Evolutionary conservation across 2,888 invertebrate species (phyloP), one percentile per base, ranked within the genome.

Genomic region (Cenopis cana): DNA sequence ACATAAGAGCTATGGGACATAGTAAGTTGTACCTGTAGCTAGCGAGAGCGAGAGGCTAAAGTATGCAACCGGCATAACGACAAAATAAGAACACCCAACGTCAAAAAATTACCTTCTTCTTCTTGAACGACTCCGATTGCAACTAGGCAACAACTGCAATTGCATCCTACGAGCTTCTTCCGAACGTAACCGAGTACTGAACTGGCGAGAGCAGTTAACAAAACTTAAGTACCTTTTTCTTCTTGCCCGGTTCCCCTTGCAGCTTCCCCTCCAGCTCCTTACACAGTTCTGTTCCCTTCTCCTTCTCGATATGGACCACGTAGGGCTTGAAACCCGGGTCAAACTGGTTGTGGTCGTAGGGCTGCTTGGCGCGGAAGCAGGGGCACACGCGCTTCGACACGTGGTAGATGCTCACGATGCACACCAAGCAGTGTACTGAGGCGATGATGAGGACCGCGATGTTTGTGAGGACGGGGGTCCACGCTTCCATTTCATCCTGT

Each of bases 391-490:
- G 87, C 79, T 91, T 89, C 59, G 95, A 93, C 33, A 94, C 87
- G 81, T 93, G 93, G 86, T 94, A 95, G 74, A 94, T 92, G 76
- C 91, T 89, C 68, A 93, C 78, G 66, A 94, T 86, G 76, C 94
- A 93, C 50, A 94, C 90, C 73, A 95, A 81, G 81, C 94, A 95
- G 84, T 96, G 95, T 18, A 94, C 88, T 0, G 91, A 84, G 11
- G 95, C 94, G 24, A 95, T 92, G 74, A 95, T 89, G 60, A 96
- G 91, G 8, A 96, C 86, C 0, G 95, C 95, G 69, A 95, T 93
- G 87, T 95, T 96, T 12, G 95, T 94, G 36, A 96, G 85, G 57
- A 96, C 91, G 0, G 95, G 94, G 1, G 94, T 93, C 95, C 95
- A 95, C 0, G 93, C 93, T 75, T 88, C 87, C 90, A 89, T 90